Conservation (phyloP, 1,140 invertebrate genomes). For the Paraescarpia echinospica region DNA sequence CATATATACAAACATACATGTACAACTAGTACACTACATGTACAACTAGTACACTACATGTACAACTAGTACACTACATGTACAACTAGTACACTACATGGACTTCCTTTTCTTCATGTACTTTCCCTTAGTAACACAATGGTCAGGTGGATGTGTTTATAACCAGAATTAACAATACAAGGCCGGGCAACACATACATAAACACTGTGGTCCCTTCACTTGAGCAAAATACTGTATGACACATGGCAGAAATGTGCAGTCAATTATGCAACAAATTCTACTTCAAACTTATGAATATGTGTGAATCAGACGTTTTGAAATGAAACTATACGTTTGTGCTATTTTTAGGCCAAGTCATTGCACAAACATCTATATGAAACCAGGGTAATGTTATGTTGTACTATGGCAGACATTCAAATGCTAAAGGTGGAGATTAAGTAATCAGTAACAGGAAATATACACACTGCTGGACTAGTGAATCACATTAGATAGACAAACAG, state of each 20-base stretch:
- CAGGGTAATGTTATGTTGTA: not conserved
- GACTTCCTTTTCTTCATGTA: not conserved
- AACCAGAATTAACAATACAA: not conserved
- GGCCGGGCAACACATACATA: not conserved
- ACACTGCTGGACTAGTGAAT: not conserved
- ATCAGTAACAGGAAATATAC: not conserved
- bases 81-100: not conserved
- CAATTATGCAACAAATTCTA: not conserved
- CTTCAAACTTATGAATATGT: not conserved
- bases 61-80: not conserved
- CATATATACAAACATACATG: not conserved
- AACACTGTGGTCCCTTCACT: not conserved
- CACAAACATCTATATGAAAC: not conserved
- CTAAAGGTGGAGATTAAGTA: no score
- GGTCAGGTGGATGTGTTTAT: not conserved
- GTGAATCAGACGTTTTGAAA: not conserved
- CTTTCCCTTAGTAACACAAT: not conserved
- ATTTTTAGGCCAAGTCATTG: not conserved
- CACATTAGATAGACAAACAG: not conserved
- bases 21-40: not conserved
- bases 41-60: not conserved
- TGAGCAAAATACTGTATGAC: not conserved
- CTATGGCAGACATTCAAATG: not conserved
- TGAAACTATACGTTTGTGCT: not conserved
- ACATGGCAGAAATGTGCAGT: no score